Evolutionary conservation across 2,113 vertebrate genomes (phyloP), one percentile per base, ranked within the genome.

Genomic region (Pedionomus torquatus): DNA sequence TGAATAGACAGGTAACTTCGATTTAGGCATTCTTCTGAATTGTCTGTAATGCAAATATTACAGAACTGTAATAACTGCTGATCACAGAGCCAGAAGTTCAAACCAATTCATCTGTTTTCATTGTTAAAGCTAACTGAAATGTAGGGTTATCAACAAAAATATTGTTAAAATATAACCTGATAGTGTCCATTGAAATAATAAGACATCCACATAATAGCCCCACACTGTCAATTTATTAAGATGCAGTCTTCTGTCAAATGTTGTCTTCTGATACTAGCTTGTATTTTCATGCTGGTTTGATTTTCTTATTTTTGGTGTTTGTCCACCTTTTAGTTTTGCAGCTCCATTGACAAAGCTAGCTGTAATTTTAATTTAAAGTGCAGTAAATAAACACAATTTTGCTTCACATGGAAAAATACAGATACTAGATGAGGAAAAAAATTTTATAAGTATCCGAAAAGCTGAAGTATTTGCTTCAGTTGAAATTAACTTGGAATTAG

Each of bases 251-350:
- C 54, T 43, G 65, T 89, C 52, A 81, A 69, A 80, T 30, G 60
- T 23, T 74, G 52, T 89, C 72, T 79, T 88, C 35, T 46, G 33
- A 61, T 31, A 66, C 26, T 55, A 64, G 41, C 44, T 88, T 81
- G 44, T 46, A 51, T 77, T 74, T 96, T 97, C 98, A 98, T 26
- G 97, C 98, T 60, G 97, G 94, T 98, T 99, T 89, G 97, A 87
- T 97, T 98, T 99, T 96, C 98, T 97, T 49, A 98, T 97, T 89
- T 98, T 97, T 19, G 98, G 98, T 13, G 97, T 98, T 16, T 96
- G 98, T 97, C 98, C 98, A 44, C 98, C 98, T 61, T 99, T 98
- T 11, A 94, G 88, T 91, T 98, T 98, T 93, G 98, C 95, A 57
- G 98, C 94, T 87, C 98, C 98, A 55, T 98, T 99, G 79, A 97